Conservation (phyloP, 1,140 invertebrate species). For the Plectrocnemia conspersa region DNA sequence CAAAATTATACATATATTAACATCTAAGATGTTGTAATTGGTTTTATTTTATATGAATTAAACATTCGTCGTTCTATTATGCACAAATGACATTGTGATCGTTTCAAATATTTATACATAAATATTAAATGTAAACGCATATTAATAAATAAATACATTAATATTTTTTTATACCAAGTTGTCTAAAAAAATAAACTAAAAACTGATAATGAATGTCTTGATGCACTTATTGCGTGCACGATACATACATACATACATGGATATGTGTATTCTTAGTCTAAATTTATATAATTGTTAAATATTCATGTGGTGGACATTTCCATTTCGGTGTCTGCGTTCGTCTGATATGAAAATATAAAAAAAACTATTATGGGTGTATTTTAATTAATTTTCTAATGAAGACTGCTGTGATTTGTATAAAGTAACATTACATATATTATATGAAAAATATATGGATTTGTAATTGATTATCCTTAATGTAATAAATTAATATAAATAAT, state of each 20-base stretch:
- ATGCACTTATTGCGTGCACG: no score
- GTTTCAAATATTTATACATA: no score
- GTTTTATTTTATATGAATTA: no score
- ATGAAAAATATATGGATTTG: conserved; percentile 12
- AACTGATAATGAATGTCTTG: no score
- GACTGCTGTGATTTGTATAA: conserved; percentile 28
- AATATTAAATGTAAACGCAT: no score
- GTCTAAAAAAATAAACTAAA: no score
- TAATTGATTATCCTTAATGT: conserved; percentile 19
- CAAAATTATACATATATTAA: no score
- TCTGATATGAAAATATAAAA: background rate
- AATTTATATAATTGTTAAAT: background rate
- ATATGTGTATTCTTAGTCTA: background rate
- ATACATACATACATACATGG: conserved; percentile 3
- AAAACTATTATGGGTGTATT: conserved; percentile 6
- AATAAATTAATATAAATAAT: conserved; percentile 8
- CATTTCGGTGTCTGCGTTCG: background rate
- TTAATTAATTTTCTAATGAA: conserved; percentile 24
- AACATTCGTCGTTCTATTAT: no score
- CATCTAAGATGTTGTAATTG: no score
- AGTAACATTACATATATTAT: conserved; percentile 17
- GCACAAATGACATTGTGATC: no score
- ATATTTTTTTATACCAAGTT: no score
- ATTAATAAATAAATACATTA: no score
- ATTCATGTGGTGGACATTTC: background rate